These are phyloP conservation scores for Drosophila cyrtoloma DNA, from an alignment of 2,888 invertebrate species.

Conservation along the genomic window DNA sequence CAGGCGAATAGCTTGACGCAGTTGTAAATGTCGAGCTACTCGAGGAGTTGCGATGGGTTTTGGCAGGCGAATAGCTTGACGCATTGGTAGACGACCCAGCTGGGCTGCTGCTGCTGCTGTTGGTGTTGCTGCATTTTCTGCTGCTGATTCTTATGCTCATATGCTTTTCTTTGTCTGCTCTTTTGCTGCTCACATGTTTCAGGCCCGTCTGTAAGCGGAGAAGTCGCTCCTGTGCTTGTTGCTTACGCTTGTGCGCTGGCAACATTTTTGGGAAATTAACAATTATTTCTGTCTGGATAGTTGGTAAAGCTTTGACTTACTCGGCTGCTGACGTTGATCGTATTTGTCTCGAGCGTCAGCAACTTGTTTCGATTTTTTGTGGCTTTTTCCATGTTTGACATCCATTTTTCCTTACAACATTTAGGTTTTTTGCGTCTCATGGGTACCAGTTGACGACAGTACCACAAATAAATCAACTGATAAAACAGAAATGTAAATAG, in stretches of 20 bases:
- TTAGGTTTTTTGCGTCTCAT: neutral
- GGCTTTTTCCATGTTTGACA: neutral
- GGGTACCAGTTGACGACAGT: neutral
- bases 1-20: neutral
- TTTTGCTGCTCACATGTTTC: neutral
- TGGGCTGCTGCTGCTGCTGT: neutral
- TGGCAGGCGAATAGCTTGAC: neutral
- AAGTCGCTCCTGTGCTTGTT: slow-evolving; percentile 14
- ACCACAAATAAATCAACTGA: neutral
- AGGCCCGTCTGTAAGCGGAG: slow-evolving; percentile 3
- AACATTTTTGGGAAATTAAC: neutral
- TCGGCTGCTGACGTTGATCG: neutral
- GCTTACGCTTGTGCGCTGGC: neutral
- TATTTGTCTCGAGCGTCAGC: neutral
- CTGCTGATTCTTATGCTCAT: neutral
- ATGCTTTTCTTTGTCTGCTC: neutral
- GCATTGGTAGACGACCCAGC: neutral
- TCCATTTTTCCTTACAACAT: slow-evolving; percentile 11
- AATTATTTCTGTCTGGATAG: neutral
- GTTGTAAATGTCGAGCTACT: neutral
- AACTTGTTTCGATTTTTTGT: neutral
- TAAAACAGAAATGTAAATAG: neutral
- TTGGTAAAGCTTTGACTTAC: neutral
- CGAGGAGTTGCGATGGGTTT: neutral
- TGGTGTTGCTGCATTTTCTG: neutral